These are phyloP conservation scores for Ianthella basta DNA, from an alignment of 37 sponge, comb jelly and placozoan species.

Conservation along the genomic window DNA sequence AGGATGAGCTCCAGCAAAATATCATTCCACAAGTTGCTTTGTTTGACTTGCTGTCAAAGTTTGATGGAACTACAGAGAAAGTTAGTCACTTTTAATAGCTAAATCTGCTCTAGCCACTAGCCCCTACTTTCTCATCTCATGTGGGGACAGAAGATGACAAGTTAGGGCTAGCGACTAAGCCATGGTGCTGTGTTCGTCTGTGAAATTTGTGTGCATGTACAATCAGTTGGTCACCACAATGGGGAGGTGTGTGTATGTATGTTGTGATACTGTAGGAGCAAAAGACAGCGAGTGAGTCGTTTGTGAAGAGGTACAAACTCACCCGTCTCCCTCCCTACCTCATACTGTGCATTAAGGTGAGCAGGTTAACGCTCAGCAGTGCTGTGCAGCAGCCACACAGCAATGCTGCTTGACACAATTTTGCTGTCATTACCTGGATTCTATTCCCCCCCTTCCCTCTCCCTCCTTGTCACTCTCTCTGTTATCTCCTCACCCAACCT, in stretches of 20 bases:
- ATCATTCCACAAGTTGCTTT: conserved; percentile 96
- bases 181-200: not conserved
- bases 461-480: too few relatives aligned
- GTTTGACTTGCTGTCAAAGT: conserved; percentile 88
- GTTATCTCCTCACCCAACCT: not conserved
- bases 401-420: too few relatives aligned
- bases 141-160: too few relatives aligned
- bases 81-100: conserved; percentile 33
- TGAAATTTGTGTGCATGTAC: too few relatives aligned
- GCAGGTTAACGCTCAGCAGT: not conserved
- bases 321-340: conserved; percentile 93
- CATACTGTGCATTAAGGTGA: conserved; percentile 88
- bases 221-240: too few relatives aligned
- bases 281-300: conserved; percentile 88
- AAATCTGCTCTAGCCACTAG: too few relatives aligned
- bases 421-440: too few relatives aligned
- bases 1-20: conserved; percentile 96
- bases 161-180: too few relatives aligned
- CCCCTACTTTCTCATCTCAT: too few relatives aligned
- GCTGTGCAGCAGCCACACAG: not conserved
- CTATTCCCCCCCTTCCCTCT: not conserved
- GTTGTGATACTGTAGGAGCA: conserved; percentile 69
- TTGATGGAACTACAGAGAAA: conserved; percentile 82
- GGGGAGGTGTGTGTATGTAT: too few relatives aligned
- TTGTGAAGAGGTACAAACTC: conserved; percentile 87